These are phyloP conservation scores for Typhlomys cinereus DNA, from an alignment of 2,113 vertebrate species.

Conservation along the genomic window DNA sequence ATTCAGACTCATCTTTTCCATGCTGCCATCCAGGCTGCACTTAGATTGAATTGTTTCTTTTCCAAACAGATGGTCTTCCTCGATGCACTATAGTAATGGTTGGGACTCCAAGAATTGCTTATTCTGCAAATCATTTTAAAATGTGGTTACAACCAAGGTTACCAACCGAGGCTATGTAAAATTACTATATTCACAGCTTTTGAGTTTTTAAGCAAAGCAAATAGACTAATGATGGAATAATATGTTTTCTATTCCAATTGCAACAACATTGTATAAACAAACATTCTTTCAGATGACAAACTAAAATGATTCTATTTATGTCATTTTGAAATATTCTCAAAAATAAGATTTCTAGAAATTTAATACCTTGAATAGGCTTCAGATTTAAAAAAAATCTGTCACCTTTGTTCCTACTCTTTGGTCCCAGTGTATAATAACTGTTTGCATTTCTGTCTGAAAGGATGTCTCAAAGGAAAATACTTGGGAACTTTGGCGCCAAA, in stretches of 20 bases:
- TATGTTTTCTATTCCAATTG: slow-evolving; percentile 30
- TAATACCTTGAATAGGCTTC: not conserved
- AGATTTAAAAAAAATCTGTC: not conserved
- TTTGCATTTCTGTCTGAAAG: not conserved
- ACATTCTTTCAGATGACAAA: not conserved
- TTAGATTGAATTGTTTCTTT: slow-evolving; percentile 16
- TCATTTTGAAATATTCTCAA: slow-evolving; percentile 29
- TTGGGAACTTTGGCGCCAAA: not conserved
- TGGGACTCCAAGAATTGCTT: slow-evolving; percentile 24
- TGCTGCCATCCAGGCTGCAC: not conserved
- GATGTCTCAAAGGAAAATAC: not conserved
- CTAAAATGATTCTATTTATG: not conserved
- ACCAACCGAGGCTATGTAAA: not conserved
- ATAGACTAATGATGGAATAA: not conserved
- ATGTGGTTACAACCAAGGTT: not conserved
- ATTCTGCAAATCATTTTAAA: not conserved
- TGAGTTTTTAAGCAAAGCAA: slow-evolving; percentile 9
- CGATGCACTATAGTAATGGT: not conserved
- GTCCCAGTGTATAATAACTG: not conserved
- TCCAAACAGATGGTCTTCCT: not conserved
- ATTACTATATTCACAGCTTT: not conserved
- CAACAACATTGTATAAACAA: slow-evolving; percentile 6
- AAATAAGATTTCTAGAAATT: slow-evolving; percentile 19
- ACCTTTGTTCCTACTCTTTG: not conserved
- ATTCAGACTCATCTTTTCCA: slow-evolving; percentile 29